Base-by-base conservation (phyloP, 2,113 vertebrate species). In the Elaphurus davidianus region DNA sequence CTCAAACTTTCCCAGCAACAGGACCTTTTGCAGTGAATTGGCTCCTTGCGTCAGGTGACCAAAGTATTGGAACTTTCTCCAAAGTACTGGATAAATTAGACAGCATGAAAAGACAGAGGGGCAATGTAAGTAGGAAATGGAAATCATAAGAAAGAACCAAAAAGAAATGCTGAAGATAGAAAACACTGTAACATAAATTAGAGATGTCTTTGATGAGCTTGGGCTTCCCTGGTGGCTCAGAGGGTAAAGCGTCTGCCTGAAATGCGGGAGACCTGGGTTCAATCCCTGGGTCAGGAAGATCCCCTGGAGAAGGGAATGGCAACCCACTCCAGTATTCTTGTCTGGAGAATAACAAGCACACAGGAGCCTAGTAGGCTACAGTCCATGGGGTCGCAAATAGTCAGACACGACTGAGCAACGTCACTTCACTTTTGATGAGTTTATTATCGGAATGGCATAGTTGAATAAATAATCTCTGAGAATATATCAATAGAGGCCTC, bases 371-470 rank as follows among this genome's bases (percentile, higher is more conserved):
- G 64, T 10, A 67, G 64, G 64, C 64, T 67, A 36, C 8, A 67
- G 33, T 67, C 64, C 64, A 64, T 0, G 3, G 59, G 28, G 59
- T 62, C 28, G 30, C 12, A 5, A 67, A 67, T 4, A 36, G 17
- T 21, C 10, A 17, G 64, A 36, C 64, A 67, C 1, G 0, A 10
- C 17, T 67, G 64, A 67, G 3, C 0, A 0, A 5, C 33, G 36
- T 67, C 64, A 67, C 8, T 36, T 21, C 33, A 36, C 17, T 43
- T 81, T 33, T 81, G 28, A 64, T 43, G 50, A 55, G 10, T 19
- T 62, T 43, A 43, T 79, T 57, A 36, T 16, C 10, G 30, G 50
- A 82, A 30, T 82, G 5, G 4, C 13, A 82, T 47, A 12, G 12
- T 17, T 52, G 25, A 50, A 33, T 12, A 93, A 93, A 78, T 21